These are phyloP conservation scores for Conchocele bisecta DNA, from an alignment of 2,888 invertebrate genomes.

Conservation along the genomic window DNA sequence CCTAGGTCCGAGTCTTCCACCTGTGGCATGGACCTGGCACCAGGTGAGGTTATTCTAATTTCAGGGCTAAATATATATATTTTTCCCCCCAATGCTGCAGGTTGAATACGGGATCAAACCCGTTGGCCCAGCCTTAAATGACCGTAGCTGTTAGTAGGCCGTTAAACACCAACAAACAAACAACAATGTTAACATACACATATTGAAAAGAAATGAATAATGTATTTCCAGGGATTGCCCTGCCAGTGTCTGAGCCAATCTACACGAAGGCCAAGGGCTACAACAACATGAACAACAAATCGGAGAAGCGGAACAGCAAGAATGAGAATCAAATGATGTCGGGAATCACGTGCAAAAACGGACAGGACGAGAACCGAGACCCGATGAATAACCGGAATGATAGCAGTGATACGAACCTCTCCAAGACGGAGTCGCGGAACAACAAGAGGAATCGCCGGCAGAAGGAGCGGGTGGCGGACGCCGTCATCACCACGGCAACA, in stretches of 20 bases:
- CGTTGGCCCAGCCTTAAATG: no score
- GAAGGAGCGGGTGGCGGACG: conserved; percentile 46
- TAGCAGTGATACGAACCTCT: conserved; percentile 33
- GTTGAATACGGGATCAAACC: no score
- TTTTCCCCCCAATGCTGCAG: no score
- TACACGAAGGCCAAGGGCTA: conserved; percentile 57
- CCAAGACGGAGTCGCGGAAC: conserved; percentile 62
- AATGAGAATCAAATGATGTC: conserved; percentile 35
- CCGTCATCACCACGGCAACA: background rate
- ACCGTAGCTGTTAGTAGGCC: no score
- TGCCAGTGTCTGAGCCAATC: conserved; percentile 65
- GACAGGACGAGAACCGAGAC: conserved; percentile 53
- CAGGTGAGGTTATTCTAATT: no score
- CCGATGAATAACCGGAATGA: conserved; percentile 50
- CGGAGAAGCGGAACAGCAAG: conserved; percentile 41
- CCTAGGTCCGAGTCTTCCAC: no score
- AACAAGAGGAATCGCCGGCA: conserved; percentile 63
- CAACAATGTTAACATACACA: no score
- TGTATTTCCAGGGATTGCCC: conserved; percentile 62
- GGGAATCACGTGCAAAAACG: conserved; percentile 2
- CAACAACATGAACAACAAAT: conserved; percentile 52
- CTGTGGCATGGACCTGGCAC: no score
- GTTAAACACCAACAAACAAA: no score
- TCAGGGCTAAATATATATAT: no score
- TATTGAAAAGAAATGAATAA: no score